Conservation (phyloP, 2,113 vertebrate genomes). For the Ifrita kowaldi region DNA sequence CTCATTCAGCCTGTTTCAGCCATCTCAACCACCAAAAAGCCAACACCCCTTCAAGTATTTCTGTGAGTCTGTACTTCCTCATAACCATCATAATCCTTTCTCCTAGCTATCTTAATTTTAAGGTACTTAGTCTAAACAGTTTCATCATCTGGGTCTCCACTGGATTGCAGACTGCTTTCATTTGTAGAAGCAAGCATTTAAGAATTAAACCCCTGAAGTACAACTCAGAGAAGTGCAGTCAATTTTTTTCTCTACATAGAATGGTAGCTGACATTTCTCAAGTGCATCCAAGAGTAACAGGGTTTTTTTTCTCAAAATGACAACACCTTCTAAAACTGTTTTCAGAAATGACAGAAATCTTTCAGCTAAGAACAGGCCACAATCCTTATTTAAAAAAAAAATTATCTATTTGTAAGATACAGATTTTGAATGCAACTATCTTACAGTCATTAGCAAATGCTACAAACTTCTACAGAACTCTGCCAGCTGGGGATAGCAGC, state of each 20-base stretch:
- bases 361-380: not conserved
- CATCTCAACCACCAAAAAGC: rapidly evolving
- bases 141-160: not conserved
- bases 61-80: not conserved
- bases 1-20: not conserved
- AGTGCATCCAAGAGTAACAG: not conserved
- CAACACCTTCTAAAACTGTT: not conserved
- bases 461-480: not conserved
- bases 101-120: not conserved
- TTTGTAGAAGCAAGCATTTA: not conserved
- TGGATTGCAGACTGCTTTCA: not conserved
- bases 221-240: not conserved
- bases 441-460: not conserved
- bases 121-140: not conserved
- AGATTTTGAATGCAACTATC: not conserved
- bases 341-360: not conserved
- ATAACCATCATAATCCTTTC: not conserved
- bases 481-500: not conserved
- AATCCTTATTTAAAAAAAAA: not conserved
- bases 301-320: not conserved
- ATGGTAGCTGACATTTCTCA: not conserved
- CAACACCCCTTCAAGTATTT: not conserved
- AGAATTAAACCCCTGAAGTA: not conserved
- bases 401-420: not conserved
- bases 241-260: not conserved